Base-by-base conservation (phyloP, 1,140 invertebrate species). In the Neuroterus valhalla region DNA sequence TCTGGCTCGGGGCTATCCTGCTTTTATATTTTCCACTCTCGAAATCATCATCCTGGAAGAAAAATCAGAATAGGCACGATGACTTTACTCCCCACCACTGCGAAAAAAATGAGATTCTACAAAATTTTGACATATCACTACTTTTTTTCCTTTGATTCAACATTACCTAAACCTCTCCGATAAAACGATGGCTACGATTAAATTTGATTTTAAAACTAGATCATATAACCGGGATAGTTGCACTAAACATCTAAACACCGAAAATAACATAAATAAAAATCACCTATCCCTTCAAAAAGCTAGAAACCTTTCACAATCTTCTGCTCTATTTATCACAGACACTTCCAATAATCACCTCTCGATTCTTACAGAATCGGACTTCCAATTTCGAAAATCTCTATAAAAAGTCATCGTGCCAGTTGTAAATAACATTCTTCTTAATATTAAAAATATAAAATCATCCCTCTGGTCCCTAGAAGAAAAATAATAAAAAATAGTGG, bases 1-100 rank as follows among this genome's bases (percentile, higher is more conserved):
- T 87, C 85, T 86, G 68, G 83, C 85, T 85, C 84, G 85, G 74
- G 84, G 85, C 78, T 84, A 79, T 81, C 80, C 82, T 62, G 55
- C 72, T 78, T 79, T 45, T 66, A 42, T 15, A 62, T 17, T 72
- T 45, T 75, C 52, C 69, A 44, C 46, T 77, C 76, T 31, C n/a
- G 5, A 45, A n/a, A 67, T 26, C 68, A 38, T 68, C 2, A 17
- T 50, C 19, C 17, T 17, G 19, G 19, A 46, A 46, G n/a, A 46
- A 46, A 55, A 70, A 55, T 23, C 21, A 21, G 19, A 45, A 44
- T 8, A 66, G 62, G 26, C 52, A 45, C 44, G 42, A 70, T 68
- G 38, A 46, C 66, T 46, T 17, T 12, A 42, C 14, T n/a, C 26
- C 23, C 14, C 14, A 19, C 2, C 23, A 15, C 26, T 62, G 11